Evolutionary conservation across 2,797 vertebrate genomes (phyloP), one percentile per base, ranked within the genome.

Genomic region (Rachycentron canadum): DNA sequence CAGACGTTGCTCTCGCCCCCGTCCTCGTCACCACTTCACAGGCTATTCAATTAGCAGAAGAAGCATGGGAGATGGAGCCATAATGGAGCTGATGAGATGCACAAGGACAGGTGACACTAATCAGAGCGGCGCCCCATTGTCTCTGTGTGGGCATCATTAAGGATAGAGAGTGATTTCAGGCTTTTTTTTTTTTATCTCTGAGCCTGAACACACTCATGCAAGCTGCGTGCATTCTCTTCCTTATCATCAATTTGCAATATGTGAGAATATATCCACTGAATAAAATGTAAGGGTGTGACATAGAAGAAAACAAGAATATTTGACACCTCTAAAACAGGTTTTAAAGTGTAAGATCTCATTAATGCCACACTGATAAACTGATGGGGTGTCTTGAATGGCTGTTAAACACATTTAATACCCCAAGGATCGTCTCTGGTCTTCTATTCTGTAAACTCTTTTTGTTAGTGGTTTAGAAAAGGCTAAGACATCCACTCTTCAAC

Each of bases 91-190:
- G 92, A 95, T 92, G 92, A 94, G 91, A 94, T 93, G 93, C 89
- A 92, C 92, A 89, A 92, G 92, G 93, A 94, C 92, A 92, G 93
- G 92, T 94, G 93, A 95, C 90, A 88, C 92, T 92, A 94, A 94
- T 94, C 91, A 93, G 87, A 89, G 85, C 73, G 88, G 91, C 89
- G 72, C 89, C 89, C 92, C 89, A 85, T 92, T 93, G 91, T 92
- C 91, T 93, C 88, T 88, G 85, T 85, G 87, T 87, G 91, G 90
- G 88, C 92, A 84, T 93, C 91, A 90, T 91, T 90, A 93, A 85
- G 84, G 83, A 73, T 86, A 80, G 79, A 88, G 85, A 89, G 68
- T 76, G 76, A 88, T 88, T 90, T 87, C 83, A 79, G 75, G 49
- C 76, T 61, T 43, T 69, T 73, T 72, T 77, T 59, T 32, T 10